phyloP scores from a whole-genome alignment of 2,888 invertebrate genomes.

The Ennomos fuscantarius region DNA sequence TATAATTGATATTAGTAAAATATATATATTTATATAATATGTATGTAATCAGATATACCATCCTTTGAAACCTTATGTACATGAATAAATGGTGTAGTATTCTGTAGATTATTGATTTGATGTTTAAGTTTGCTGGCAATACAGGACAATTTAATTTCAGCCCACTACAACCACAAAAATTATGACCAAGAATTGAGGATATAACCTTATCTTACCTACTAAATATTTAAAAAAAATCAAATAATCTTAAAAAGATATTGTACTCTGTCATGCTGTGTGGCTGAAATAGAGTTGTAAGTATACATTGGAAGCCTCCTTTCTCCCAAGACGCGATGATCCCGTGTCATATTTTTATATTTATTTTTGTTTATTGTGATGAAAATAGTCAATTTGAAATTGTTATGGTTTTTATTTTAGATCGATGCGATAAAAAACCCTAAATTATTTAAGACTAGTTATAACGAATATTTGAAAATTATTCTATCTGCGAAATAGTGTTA shows the following conservation, averaged over 20 bases:
- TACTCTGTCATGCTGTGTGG: no score
- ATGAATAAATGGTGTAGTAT: slow-evolving; percentile 28
- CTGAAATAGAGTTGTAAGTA: no score
- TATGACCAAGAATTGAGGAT: no score
- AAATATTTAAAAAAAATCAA: no score
- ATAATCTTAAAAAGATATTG: no score
- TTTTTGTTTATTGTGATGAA: slow-evolving; percentile 67
- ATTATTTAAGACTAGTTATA: no score
- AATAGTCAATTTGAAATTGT: slow-evolving; percentile 68
- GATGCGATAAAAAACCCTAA: background rate
- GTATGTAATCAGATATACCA: slow-evolving; percentile 26
- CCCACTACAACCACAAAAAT: slow-evolving; percentile 6
- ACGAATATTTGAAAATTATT: no score
- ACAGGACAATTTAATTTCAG: no score
- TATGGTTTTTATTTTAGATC: slow-evolving; percentile 21
- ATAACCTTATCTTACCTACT: no score
- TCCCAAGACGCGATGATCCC: slow-evolving; percentile 36
- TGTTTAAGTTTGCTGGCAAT: slow-evolving; percentile 2
- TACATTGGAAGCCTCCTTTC: background rate
- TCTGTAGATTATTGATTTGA: slow-evolving; percentile 19
- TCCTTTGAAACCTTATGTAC: slow-evolving; percentile 27
- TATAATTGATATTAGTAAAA: slow-evolving; percentile 32
- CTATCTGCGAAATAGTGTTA: no score
- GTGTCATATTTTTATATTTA: slow-evolving; percentile 74
- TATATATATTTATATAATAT: slow-evolving; percentile 33